Conservation (phyloP, 2,113 vertebrate species). For the Embiotoca jacksoni region DNA sequence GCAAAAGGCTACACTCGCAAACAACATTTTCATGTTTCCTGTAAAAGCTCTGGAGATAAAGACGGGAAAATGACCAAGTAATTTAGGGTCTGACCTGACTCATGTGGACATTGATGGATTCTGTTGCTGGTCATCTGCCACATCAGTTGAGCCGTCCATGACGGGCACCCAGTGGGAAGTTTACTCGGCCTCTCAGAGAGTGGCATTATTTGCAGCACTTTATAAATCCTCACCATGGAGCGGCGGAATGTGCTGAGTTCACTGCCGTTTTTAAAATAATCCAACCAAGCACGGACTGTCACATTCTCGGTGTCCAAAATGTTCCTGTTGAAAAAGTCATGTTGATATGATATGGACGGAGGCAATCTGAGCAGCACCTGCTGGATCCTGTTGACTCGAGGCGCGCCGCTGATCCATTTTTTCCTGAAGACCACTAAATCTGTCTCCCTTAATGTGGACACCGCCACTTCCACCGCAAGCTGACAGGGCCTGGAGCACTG, state of each 20-base stretch:
- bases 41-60: not conserved
- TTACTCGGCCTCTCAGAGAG: constrained; percentile 85
- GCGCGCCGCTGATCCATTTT: constrained; percentile 85
- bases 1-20: not conserved
- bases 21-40: not conserved
- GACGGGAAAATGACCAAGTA: not conserved
- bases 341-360: constrained; percentile 86
- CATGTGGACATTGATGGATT: constrained; percentile 86
- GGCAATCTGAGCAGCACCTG: constrained; percentile 87
- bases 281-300: constrained; percentile 88
- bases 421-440: constrained; percentile 88
- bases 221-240: constrained; percentile 83
- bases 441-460: constrained; percentile 85
- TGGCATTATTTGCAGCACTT: constrained; percentile 82
- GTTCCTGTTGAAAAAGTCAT: constrained; percentile 84
- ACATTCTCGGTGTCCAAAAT: constrained; percentile 84
- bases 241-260: constrained; percentile 71
- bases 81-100: constrained; percentile 86
- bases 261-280: constrained; percentile 67
- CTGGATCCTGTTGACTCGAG: constrained; percentile 76
- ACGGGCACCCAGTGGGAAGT: constrained; percentile 86
- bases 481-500: constrained; percentile 89
- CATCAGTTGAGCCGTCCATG: constrained; percentile 88
- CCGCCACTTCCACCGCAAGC: constrained; percentile 87
- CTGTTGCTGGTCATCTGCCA: constrained; percentile 85